Evolutionary conservation across 2,797 vertebrate species (phyloP).

Genomic region (Echiichthys vipera): DNA sequence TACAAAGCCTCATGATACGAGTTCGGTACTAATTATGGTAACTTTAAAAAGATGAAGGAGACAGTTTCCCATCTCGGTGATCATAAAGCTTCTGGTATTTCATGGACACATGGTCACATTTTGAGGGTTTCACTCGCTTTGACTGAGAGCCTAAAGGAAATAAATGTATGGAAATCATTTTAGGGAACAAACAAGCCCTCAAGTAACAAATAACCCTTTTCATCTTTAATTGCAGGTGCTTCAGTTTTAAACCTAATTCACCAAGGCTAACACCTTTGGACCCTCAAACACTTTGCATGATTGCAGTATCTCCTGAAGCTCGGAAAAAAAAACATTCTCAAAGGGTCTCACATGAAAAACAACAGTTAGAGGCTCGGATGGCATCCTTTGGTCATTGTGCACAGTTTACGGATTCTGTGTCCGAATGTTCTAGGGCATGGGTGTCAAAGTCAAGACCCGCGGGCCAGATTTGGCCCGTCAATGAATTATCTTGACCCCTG

Average conservation of each 20-base stretch:
- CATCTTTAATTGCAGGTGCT: neutral
- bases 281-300: neutral
- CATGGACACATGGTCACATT: neutral
- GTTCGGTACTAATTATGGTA: neutral
- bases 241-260: constrained; percentile 13
- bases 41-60: neutral
- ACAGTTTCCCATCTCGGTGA: neutral
- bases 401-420: too few species aligned
- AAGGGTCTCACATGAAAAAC: neutral
- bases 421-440: too few species aligned
- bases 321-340: neutral
- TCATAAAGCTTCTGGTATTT: neutral
- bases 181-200: constrained; percentile 8
- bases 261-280: neutral
- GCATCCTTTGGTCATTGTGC: too few species aligned
- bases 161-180: neutral
- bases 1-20: neutral
- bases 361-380: neutral
- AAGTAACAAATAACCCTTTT: neutral
- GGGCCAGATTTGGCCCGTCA: too few species aligned
- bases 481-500: too few species aligned
- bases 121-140: neutral
- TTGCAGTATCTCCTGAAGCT: neutral
- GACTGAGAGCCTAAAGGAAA: neutral
- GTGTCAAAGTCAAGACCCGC: too few species aligned